Percentiles rank a stretch among this genome's conserved stretches.
Conservation (phyloP, 35 echinoderm and acorn worm species). For the Heliocidaris erythrogramma region DNA sequence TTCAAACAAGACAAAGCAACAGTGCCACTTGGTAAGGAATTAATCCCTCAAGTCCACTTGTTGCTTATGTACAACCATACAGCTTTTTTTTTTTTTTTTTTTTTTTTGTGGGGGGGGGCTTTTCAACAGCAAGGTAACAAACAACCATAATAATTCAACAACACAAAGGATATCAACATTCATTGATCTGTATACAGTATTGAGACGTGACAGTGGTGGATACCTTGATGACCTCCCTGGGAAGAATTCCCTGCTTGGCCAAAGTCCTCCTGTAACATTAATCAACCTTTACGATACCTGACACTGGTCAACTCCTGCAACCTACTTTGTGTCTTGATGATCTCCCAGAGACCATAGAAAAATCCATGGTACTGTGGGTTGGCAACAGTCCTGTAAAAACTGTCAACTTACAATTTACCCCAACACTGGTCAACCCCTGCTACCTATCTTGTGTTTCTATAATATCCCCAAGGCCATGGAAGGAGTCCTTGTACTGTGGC, state of each 20-base stretch:
- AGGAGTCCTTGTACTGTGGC: slow-evolving; percentile 84
- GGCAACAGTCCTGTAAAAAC: background rate
- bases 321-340: background rate
- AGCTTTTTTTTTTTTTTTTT: too few species aligned
- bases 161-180: too few species aligned
- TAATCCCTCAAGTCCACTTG: too few species aligned
- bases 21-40: too few species aligned
- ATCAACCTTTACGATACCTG: background rate
- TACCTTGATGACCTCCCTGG: slow-evolving; percentile 48
- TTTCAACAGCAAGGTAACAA: too few species aligned
- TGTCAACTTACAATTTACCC: background rate
- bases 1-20: too few species aligned
- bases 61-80: too few species aligned
- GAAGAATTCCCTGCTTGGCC: slow-evolving; percentile 66
- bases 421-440: background rate
- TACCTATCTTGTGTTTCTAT: slow-evolving; percentile 69
- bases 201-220: too few species aligned
- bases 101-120: too few species aligned
- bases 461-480: slow-evolving; percentile 82
- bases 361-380: background rate
- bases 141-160: too few species aligned
- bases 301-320: background rate
- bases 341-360: background rate
- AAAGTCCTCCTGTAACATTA: slow-evolving; percentile 59
- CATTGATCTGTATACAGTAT: too few species aligned